phyloP scores from a whole-genome alignment of 2,888 invertebrate species.

The Disparrhopalites patrizii region DNA sequence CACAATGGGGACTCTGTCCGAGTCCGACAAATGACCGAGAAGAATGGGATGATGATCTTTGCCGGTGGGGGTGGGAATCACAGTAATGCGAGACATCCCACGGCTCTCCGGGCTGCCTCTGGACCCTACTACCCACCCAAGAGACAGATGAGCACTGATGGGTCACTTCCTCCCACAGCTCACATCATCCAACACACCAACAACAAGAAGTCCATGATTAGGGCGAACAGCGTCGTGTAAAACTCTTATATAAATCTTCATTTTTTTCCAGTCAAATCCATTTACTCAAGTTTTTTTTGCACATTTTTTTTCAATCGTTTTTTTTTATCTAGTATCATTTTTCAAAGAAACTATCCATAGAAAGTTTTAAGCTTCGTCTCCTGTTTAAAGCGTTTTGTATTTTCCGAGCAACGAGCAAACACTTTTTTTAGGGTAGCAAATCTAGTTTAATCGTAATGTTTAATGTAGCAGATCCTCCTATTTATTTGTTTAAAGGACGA shows the following conservation, averaged over 20 bases:
- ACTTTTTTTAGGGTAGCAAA: too few relatives aligned
- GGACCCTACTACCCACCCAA: slow-evolving; percentile 48
- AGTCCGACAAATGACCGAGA: slow-evolving; percentile 40
- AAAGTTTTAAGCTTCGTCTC: too few relatives aligned
- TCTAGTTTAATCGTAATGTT: too few relatives aligned
- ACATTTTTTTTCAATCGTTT: too few relatives aligned
- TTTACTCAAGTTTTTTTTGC: neutral
- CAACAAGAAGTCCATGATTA: slow-evolving; percentile 44
- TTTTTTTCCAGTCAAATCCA: neutral
- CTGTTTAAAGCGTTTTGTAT: too few relatives aligned
- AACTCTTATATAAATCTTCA: neutral
- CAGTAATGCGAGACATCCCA: slow-evolving; percentile 30
- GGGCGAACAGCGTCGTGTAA: slow-evolving; percentile 48
- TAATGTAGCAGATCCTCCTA: too few relatives aligned
- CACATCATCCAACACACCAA: slow-evolving; percentile 32
- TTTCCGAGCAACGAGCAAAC: too few relatives aligned
- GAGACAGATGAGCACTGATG: slow-evolving; percentile 45
- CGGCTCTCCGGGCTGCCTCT: slow-evolving; percentile 42
- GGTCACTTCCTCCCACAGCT: slow-evolving; percentile 30
- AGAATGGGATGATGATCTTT: slow-evolving; percentile 32
- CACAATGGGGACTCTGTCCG: slow-evolving; percentile 45
- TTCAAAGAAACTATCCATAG: too few relatives aligned
- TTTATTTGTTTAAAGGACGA: too few relatives aligned
- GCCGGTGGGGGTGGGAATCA: slow-evolving; percentile 18
- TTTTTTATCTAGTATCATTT: too few relatives aligned